phyloP scores from a whole-genome alignment of 2,113 vertebrate species.

The Urocolius indicus region DNA sequence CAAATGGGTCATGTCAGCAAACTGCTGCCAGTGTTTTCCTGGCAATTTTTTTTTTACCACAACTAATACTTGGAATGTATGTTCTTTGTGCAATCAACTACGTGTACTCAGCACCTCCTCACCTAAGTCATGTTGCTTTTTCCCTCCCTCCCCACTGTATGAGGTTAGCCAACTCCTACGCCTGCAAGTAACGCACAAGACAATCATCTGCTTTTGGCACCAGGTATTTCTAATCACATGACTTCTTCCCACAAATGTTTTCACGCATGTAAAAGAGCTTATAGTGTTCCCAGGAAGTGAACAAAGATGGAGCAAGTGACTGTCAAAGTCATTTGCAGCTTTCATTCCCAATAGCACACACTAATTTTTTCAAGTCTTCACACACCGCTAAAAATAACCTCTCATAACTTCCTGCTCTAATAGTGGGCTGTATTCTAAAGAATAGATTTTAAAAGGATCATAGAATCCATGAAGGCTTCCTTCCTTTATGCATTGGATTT shows the following conservation, averaged over 20 bases:
- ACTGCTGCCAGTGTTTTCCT: neutral
- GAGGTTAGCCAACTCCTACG: neutral
- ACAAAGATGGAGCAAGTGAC: neutral
- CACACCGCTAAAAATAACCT: neutral
- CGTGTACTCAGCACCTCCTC: neutral
- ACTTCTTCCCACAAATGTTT: neutral
- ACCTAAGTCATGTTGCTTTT: neutral
- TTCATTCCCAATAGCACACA: neutral
- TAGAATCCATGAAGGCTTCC: neutral
- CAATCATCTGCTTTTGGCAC: neutral
- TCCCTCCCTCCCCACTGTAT: neutral
- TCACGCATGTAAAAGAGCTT: neutral
- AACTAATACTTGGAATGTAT: neutral
- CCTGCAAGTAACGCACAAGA: neutral
- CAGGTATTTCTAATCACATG: neutral
- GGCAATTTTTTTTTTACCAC: neutral
- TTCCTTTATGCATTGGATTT: neutral
- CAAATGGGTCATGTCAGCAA: conserved; percentile 15
- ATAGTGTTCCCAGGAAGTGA: neutral
- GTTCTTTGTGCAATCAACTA: neutral
- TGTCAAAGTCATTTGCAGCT: neutral
- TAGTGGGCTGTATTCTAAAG: neutral
- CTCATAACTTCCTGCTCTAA: neutral
- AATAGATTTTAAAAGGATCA: conserved; percentile 6
- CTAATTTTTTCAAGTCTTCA: neutral